Percentiles rank a stretch among this genome's conserved stretches.
phyloP scores from a whole-genome alignment of 2,888 invertebrate species.

The Linnaemya tessellans region DNA sequence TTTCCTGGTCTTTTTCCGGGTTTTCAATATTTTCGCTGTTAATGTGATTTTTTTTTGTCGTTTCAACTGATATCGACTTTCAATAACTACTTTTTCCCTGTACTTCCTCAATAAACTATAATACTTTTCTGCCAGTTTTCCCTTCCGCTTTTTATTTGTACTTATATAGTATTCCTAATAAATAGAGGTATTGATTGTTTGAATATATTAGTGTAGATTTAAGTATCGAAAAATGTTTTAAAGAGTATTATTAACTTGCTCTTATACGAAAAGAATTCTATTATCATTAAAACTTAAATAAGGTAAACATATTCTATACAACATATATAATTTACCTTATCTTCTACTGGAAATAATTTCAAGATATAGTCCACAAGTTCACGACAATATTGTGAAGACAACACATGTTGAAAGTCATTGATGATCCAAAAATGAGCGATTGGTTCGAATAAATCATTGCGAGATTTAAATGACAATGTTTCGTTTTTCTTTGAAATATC shows the following conservation, averaged over 20 bases:
- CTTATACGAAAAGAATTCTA: slow-evolving; percentile 33
- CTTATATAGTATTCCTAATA: slow-evolving; percentile 60
- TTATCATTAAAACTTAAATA: slow-evolving; percentile 37
- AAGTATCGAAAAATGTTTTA: slow-evolving; percentile 36
- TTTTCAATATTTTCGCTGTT: slow-evolving; percentile 43
- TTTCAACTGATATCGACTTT: slow-evolving; percentile 51
- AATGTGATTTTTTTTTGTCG: slow-evolving; percentile 49
- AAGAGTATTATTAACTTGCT: slow-evolving; percentile 39
- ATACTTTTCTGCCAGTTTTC: slow-evolving; percentile 41
- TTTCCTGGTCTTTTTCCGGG: slow-evolving; percentile 42
- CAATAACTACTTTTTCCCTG: slow-evolving; percentile 52
- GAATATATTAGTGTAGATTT: slow-evolving; percentile 37
- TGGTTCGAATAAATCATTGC: slow-evolving; percentile 35
- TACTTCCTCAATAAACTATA: slow-evolving; percentile 49
- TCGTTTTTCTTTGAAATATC: slow-evolving; percentile 50
- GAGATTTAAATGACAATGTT: slow-evolving; percentile 44
- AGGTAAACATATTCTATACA: slow-evolving; percentile 40
- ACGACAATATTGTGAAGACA: slow-evolving; percentile 42
- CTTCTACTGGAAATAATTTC: slow-evolving; percentile 41
- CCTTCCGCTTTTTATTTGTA: slow-evolving; percentile 53
- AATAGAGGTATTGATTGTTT: slow-evolving; percentile 47
- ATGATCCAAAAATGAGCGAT: slow-evolving; percentile 40
- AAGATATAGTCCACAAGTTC: slow-evolving; percentile 43
- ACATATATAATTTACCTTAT: too few species aligned
- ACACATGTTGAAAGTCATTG: too few species aligned